Evolutionary conservation across 2,888 invertebrate genomes (phyloP).

Genomic region (Stenodera caucasica): DNA sequence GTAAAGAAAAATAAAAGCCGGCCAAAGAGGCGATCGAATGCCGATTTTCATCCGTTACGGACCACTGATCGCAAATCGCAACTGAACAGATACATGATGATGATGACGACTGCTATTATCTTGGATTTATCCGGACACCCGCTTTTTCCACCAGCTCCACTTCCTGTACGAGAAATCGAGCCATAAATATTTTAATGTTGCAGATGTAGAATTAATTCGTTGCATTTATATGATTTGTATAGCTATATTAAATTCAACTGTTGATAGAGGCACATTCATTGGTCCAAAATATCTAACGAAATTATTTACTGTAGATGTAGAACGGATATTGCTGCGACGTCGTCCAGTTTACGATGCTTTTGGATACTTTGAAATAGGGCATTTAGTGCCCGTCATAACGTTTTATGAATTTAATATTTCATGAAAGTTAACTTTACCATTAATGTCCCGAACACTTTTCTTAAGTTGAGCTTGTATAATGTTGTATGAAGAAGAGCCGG

Average conservation of each 20-base stretch:
- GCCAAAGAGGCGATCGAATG: slow-evolving; percentile 36
- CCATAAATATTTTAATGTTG: too few species aligned
- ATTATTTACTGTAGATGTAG: slow-evolving; percentile 1
- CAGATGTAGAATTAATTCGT: too few species aligned
- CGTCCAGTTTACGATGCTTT: slow-evolving; percentile 12
- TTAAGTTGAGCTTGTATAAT: slow-evolving; percentile 50
- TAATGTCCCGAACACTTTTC: slow-evolving; percentile 52
- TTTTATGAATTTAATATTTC: slow-evolving; percentile 51
- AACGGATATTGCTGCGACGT: background rate
- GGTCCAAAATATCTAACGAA: background rate
- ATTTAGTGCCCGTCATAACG: slow-evolving; percentile 33
- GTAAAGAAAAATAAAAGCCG: slow-evolving; percentile 42
- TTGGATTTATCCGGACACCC: too few species aligned
- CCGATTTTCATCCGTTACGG: slow-evolving; percentile 42
- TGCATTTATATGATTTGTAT: background rate
- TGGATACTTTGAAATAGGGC: slow-evolving; percentile 18
- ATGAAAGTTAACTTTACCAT: slow-evolving; percentile 50
- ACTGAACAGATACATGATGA: slow-evolving; percentile 46
- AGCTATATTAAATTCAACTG: background rate
- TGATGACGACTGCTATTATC: slow-evolving; percentile 46
- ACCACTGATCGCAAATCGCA: slow-evolving; percentile 40
- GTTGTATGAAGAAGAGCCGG: slow-evolving; percentile 45
- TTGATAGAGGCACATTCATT: background rate
- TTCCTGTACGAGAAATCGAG: too few species aligned
- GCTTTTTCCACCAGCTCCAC: too few species aligned